Base-by-base conservation (phyloP, 2,888 invertebrate genomes). In the Xestia c-nigrum region DNA sequence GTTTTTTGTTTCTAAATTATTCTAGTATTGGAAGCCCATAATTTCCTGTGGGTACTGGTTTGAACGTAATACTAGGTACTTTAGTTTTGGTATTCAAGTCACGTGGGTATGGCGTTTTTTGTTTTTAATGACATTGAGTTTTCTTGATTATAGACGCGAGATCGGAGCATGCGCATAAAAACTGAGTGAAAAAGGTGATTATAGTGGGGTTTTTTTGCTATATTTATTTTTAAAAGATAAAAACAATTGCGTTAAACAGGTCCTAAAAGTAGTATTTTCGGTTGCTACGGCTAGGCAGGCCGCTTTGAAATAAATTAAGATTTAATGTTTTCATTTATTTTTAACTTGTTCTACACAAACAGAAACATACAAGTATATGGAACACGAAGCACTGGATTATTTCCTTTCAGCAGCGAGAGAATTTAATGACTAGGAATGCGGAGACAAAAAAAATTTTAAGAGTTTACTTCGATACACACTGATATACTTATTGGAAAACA, bases 1-100 rank as follows among this genome's bases (percentile, higher is more conserved):
- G 4, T 67, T 83, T 83, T 83, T 83, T 72, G 46, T 55, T 52
- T 46, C 10, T n/a, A 14, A 14, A 43, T n/a, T 38, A 69, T 72
- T 80, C 65, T 76, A 43, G 64, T 76, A 61, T 69, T 74, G 5
- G 40, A 61, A 63, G 14, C 52, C 40, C 1, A 10, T 76, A 69
- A 83, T 83, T 83, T 80, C 80, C 57, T 83, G 71, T 66, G 57
- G 50, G 24, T 72, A 76, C 72, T 69, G 61, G 74, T 81, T 75
- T 77, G 46, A 55, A 65, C 38, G 31, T 59, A 64, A 46, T 16
- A 38, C 72, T 77, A 72, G 1, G 14, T 16, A 72, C 24, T 65
- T 76, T 72, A 57, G 52, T 77, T 81, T 57, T 59, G 31, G 12
- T 43, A 47, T 67, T 73, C 40, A 38, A 73, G 59, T 7, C 70